Evolutionary conservation across 2,888 invertebrate genomes (phyloP).

Genomic region (Entomobrya multifasciata): DNA sequence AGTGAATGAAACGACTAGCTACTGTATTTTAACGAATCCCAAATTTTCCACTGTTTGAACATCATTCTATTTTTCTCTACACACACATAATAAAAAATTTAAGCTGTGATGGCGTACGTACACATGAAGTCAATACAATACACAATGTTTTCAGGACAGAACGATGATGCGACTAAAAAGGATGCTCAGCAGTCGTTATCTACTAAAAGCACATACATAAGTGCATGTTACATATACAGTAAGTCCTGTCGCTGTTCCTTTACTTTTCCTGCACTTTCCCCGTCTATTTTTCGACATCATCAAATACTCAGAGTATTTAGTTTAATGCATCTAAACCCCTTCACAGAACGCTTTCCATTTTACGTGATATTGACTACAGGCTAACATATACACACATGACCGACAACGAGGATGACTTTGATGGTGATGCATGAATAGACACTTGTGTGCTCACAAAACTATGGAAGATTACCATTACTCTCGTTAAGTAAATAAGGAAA

Average conservation of each 20-base stretch:
- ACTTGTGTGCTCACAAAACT: conserved; percentile 5
- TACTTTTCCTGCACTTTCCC: not conserved
- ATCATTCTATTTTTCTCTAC: conserved; percentile 1
- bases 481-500: conserved; percentile 41
- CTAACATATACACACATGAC: not conserved
- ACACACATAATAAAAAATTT: conserved; percentile 7
- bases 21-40: conserved; percentile 60
- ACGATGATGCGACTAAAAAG: not conserved
- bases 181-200: too few relatives aligned
- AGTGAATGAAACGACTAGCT: conserved; percentile 34
- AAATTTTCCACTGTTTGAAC: conserved; percentile 59
- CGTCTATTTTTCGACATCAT: not conserved
- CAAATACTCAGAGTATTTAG: conserved; percentile 13
- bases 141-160: not conserved
- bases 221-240: too few relatives aligned
- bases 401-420: not conserved
- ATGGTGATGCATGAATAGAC: conserved; percentile 22
- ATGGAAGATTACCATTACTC: conserved; percentile 51
- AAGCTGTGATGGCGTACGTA: not conserved
- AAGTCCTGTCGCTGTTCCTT: too few relatives aligned
- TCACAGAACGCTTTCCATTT: not conserved
- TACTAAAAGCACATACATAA: too few relatives aligned
- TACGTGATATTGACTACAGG: too few relatives aligned
- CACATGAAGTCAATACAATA: not conserved
- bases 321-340: conserved; percentile 21